Percentiles rank a stretch among this genome's conserved stretches.
Evolutionary conservation across 2,797 vertebrate species (phyloP).

Genomic region (Manis pentadactyla): DNA sequence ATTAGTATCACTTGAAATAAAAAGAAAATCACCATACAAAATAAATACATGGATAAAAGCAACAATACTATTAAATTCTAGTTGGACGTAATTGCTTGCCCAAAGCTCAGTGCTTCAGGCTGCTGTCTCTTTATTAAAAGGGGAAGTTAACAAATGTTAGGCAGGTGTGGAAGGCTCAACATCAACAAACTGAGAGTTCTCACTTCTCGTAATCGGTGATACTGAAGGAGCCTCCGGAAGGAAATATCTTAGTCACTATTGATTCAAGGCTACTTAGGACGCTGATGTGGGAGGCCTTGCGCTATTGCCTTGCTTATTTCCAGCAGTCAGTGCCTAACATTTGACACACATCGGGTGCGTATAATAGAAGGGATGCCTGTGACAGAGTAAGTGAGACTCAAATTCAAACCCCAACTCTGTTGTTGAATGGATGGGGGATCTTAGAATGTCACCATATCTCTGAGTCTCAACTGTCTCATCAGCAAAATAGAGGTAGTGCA

Average conservation of each 20-base stretch:
- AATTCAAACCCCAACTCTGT: neutral
- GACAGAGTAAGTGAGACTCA: neutral
- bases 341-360: no score
- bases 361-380: neutral
- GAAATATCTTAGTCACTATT: neutral
- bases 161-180: neutral
- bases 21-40: constrained; percentile 23
- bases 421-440: neutral
- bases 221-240: neutral
- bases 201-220: rapidly evolving
- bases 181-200: neutral
- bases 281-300: neutral
- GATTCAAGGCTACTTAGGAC: neutral
- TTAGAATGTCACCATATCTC: neutral
- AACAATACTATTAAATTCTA: neutral
- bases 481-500: neutral
- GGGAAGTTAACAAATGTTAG: neutral
- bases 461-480: neutral
- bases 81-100: constrained; percentile 33
- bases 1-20: constrained; percentile 31
- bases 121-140: constrained; percentile 39
- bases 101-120: constrained; percentile 46
- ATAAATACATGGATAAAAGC: constrained; percentile 17
- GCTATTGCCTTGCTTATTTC: neutral
- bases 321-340: no score